Evolutionary conservation across 2,797 vertebrate genomes (phyloP).

Genomic region (Craterocephalus amniculus): DNA sequence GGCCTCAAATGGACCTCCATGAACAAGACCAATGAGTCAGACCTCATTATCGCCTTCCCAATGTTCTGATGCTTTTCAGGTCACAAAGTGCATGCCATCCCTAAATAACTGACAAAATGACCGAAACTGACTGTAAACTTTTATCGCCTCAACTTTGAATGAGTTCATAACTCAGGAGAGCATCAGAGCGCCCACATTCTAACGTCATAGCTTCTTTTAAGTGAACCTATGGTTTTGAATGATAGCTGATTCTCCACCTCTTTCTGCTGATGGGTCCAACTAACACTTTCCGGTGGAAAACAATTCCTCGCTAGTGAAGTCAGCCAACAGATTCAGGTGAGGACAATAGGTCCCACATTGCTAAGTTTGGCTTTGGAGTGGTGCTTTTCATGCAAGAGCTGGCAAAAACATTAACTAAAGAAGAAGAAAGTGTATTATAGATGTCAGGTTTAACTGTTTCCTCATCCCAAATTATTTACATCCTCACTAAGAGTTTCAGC

Average conservation of each 20-base stretch:
- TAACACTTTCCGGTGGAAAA: background rate
- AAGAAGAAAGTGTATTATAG: background rate
- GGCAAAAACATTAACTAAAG: background rate
- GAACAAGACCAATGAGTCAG: constrained; percentile 59
- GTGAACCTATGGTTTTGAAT: constrained; percentile 28
- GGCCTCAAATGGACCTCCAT: constrained; percentile 18
- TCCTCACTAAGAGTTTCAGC: background rate
- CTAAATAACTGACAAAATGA: background rate
- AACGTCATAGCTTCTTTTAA: background rate
- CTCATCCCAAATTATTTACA: background rate
- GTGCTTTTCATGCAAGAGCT: background rate
- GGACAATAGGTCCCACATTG: background rate
- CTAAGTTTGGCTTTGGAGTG: background rate
- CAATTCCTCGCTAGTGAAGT: background rate
- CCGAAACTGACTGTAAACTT: constrained; percentile 3
- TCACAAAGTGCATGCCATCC: constrained; percentile 5
- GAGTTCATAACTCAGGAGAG: background rate
- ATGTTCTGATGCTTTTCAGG: constrained; percentile 25
- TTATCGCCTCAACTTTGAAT: constrained; percentile 4
- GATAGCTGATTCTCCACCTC: background rate
- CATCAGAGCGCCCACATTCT: background rate
- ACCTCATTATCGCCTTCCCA: constrained; percentile 32
- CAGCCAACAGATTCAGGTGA: background rate
- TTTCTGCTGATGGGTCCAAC: too few relatives aligned
- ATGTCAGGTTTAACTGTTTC: background rate